These are phyloP conservation scores for Baccha elongata DNA, from an alignment of 2,888 invertebrate genomes.

Conservation along the genomic window DNA sequence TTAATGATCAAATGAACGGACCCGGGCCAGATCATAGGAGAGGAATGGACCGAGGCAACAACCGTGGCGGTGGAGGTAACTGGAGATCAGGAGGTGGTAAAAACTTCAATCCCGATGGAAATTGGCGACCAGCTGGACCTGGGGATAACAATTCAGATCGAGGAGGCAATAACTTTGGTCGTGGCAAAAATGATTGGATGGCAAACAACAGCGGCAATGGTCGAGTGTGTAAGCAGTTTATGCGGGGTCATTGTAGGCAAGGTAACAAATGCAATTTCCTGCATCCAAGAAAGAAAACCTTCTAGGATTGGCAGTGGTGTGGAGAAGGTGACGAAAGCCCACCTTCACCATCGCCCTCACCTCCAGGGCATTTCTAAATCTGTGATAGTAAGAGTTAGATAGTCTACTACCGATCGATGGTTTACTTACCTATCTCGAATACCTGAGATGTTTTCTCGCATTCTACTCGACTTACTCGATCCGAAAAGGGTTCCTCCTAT, in stretches of 20 bases:
- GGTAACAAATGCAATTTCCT: slow-evolving; percentile 92
- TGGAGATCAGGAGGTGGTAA: slow-evolving; percentile 80
- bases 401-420: slow-evolving; percentile 15
- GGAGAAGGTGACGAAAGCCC: slow-evolving; percentile 23
- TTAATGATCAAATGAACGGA: slow-evolving; percentile 43
- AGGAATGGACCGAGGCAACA: slow-evolving; percentile 75
- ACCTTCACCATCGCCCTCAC: slow-evolving; percentile 26
- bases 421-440: slow-evolving; percentile 34
- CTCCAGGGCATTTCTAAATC: slow-evolving; percentile 37
- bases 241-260: slow-evolving; percentile 91
- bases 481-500: slow-evolving; percentile 36
- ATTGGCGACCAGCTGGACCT: slow-evolving; percentile 84
- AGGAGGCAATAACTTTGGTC: slow-evolving; percentile 72
- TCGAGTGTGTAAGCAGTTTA: slow-evolving; percentile 89
- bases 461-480: slow-evolving; percentile 5
- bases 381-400: slow-evolving; percentile 68
- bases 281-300: slow-evolving; percentile 85
- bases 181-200: slow-evolving; percentile 79
- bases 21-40: slow-evolving; percentile 72
- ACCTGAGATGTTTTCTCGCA: slow-evolving; percentile 18
- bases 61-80: slow-evolving; percentile 76
- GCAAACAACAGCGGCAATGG: slow-evolving; percentile 78
- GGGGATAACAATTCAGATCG: slow-evolving; percentile 74
- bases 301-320: slow-evolving; percentile 76
- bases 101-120: slow-evolving; percentile 82